Evolutionary conservation across 2,113 vertebrate genomes (phyloP).

Genomic region (Ivindomyrus marchei): DNA sequence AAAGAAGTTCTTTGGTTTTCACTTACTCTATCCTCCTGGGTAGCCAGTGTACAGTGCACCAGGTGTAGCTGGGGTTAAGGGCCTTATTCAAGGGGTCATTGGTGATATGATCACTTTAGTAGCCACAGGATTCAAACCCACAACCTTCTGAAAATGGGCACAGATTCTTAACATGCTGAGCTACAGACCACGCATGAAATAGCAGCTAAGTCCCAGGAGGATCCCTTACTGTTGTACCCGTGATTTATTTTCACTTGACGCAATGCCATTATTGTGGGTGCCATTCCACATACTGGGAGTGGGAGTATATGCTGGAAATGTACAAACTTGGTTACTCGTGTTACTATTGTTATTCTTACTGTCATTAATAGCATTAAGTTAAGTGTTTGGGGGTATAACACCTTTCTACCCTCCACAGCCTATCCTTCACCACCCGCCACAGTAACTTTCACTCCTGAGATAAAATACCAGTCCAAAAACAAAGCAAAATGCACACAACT

Average conservation of each 20-base stretch:
- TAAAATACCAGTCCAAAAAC: not conserved
- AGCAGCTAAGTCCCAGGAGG: conserved; percentile 16
- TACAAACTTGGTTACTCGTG: not conserved
- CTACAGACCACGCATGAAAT: not conserved
- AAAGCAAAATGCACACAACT: not conserved
- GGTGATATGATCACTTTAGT: not conserved
- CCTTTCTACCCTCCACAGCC: not conserved
- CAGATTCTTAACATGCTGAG: not conserved
- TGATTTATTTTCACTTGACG: not conserved
- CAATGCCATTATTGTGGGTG: not conserved
- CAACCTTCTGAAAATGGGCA: not conserved
- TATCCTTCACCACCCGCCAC: not conserved
- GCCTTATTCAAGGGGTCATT: not conserved
- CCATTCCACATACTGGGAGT: not conserved
- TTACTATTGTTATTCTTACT: not conserved
- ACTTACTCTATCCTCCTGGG: not conserved
- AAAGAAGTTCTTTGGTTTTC: not conserved
- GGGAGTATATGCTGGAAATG: not conserved
- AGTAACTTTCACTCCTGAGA: not conserved
- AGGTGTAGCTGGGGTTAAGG: not conserved
- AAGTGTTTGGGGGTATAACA: not conserved
- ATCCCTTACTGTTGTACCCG: not conserved
- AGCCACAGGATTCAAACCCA: not conserved
- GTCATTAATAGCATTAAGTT: not conserved
- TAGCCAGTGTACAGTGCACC: not conserved